These are phyloP conservation scores for Eira barbara DNA, from an alignment of 2,113 vertebrate genomes.

Conservation along the genomic window DNA sequence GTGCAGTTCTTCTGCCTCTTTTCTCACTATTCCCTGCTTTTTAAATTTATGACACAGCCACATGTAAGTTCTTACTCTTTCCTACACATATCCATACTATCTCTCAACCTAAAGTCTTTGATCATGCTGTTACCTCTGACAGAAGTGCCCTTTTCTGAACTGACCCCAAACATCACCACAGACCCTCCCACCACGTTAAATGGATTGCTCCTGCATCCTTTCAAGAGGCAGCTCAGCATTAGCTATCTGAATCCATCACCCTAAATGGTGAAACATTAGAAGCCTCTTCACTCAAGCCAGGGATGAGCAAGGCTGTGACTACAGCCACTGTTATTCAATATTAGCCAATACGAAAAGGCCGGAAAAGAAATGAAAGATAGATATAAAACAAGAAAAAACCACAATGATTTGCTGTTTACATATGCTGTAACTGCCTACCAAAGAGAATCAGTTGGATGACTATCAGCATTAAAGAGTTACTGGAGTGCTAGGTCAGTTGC, in stretches of 20 bases:
- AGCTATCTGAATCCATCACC: neutral
- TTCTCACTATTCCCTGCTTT: neutral
- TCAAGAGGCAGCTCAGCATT: neutral
- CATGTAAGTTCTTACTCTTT: neutral
- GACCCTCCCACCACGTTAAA: neutral
- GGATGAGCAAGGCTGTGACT: neutral
- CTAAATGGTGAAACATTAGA: neutral
- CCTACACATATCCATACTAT: neutral
- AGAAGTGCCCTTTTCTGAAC: neutral
- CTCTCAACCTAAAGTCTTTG: neutral
- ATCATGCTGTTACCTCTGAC: neutral
- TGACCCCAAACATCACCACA: neutral
- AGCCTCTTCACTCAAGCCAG: neutral
- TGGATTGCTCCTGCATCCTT: neutral
- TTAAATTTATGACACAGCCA: neutral
- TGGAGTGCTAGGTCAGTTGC: neutral
- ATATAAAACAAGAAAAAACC: neutral
- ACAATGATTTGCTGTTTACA: neutral
- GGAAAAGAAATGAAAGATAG: neutral
- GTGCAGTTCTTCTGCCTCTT: neutral
- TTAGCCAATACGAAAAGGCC: neutral
- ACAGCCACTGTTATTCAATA: neutral
- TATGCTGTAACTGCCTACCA: neutral
- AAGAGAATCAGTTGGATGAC: neutral
- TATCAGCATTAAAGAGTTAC: neutral